phyloP scores from a whole-genome alignment of 2,888 invertebrate genomes.

The Pogonocherus hispidulus region DNA sequence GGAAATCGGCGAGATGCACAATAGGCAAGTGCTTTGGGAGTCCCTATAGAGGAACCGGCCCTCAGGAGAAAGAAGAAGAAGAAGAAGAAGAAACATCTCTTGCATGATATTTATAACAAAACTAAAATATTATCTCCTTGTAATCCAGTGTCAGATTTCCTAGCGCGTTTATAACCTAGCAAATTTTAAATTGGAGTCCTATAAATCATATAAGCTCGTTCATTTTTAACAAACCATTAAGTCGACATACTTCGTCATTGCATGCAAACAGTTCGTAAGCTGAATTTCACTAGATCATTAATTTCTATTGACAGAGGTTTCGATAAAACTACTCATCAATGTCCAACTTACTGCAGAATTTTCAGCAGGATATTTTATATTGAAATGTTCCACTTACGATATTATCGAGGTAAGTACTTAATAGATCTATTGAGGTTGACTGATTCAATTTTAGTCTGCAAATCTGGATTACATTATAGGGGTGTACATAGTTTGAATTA shows the following conservation, averaged over 20 bases:
- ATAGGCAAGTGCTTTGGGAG: too few relatives aligned
- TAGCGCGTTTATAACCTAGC: too few relatives aligned
- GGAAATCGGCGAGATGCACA: too few relatives aligned
- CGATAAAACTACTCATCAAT: constrained; percentile 15
- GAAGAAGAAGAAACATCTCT: too few relatives aligned
- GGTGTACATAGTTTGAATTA: not conserved
- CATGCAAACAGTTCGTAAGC: not conserved
- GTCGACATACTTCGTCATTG: not conserved
- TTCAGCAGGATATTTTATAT: constrained; percentile 10
- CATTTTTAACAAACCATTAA: constrained; percentile 13
- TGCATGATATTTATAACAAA: too few relatives aligned
- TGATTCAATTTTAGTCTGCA: constrained; percentile 4
- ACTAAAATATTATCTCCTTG: too few relatives aligned
- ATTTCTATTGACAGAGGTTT: constrained; percentile 14
- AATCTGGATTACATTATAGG: not conserved
- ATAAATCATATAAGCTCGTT: not conserved
- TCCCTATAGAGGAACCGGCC: too few relatives aligned
- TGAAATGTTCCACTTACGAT: not conserved
- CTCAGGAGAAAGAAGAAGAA: too few relatives aligned
- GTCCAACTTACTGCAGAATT: constrained; percentile 4
- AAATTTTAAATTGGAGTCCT: not conserved
- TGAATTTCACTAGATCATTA: not conserved
- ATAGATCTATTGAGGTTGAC: not conserved
- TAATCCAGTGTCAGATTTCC: too few relatives aligned
- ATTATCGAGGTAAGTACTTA: constrained; percentile 6